Evolutionary conservation across 2,797 vertebrate species (phyloP), one percentile per base, ranked within the genome.

Genomic region (Sebastes glaucus): DNA sequence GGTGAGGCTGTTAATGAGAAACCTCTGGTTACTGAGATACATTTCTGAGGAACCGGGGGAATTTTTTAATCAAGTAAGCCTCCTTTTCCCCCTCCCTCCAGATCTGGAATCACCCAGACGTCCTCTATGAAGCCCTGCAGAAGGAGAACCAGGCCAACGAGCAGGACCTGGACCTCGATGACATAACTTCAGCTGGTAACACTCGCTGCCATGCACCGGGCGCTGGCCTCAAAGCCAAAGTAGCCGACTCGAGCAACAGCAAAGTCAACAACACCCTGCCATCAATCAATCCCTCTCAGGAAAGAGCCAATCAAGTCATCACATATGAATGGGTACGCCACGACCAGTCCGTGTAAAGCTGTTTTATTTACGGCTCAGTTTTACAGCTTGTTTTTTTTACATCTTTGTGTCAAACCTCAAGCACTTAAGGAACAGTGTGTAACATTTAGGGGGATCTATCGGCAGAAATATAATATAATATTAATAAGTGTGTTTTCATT

Each of bases 51-150:
- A 68, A 68, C 62, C 25, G 0, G 38, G n/a, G 28, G 5, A 1
- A 5, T 11, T 55, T 28, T 49, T 60, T 11, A 0, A 42, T 23
- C 7, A 49, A 32, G 20, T 71, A 59, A 80, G 2, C 6, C 22
- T 3, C 9, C 14, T 25, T 7, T 30, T 8, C 13, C 9, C 30
- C 49, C 6, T n/a, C 59, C 22, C 11, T 67, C 23, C 89, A 99
- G 99, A 99, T 99, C 87, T 99, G 99, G 99, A 99, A 99, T 92
- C 99, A 99, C 90, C 98, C 99, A 2, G 99, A 99, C 10, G 98
- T 99, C 71, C 94, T 99, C 6, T 99, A 98, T 68, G 99, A 99
- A 94, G 96, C 97, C 35, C 94, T 99, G 63, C 97, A 99, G 91
- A 99, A 99, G 89, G 98, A 99, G 89, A 99, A 96, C 87, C 95